Evolutionary conservation across 1,140 invertebrate genomes (phyloP).

Genomic region (Lasioglossum baleicum): DNA sequence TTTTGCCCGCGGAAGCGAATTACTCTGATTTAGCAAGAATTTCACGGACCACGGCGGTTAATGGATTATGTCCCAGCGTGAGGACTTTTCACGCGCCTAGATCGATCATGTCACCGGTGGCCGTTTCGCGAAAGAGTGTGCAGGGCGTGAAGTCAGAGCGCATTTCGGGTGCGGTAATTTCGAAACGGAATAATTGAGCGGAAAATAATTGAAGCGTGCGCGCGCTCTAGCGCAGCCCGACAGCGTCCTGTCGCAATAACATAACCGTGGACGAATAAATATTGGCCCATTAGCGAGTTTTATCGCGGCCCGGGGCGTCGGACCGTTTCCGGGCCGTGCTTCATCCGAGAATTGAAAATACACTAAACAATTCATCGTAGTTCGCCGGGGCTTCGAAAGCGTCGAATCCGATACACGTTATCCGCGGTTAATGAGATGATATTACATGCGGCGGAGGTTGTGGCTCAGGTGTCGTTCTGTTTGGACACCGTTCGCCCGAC

Average conservation of each 20-base stretch:
- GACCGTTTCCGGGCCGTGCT: background rate
- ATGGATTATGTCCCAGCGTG: too few relatives aligned
- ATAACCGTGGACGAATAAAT: conserved; percentile 24
- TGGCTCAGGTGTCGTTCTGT: background rate
- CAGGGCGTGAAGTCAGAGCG: too few relatives aligned
- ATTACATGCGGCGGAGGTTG: background rate
- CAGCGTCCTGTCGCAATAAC: background rate
- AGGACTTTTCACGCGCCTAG: background rate
- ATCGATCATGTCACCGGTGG: background rate
- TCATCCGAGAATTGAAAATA: conserved; percentile 12
- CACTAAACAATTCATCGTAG: conserved; percentile 21
- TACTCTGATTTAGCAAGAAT: too few relatives aligned
- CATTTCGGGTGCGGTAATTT: conserved; percentile 5
- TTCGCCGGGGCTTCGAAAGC: background rate
- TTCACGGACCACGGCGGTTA: too few relatives aligned
- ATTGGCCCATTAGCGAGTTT: conserved; percentile 35
- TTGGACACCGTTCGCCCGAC: too few relatives aligned
- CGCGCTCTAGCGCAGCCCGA: background rate
- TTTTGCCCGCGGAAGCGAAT: too few relatives aligned
- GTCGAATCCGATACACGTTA: too few relatives aligned
- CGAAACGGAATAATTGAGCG: conserved; percentile 19
- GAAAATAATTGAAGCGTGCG: conserved; percentile 27
- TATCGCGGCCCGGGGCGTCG: conserved; percentile 7
- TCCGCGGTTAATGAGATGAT: background rate
- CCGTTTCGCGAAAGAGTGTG: too few relatives aligned